Base-by-base conservation (phyloP, 2,113 vertebrate species). In the Polyodon spathula region DNA sequence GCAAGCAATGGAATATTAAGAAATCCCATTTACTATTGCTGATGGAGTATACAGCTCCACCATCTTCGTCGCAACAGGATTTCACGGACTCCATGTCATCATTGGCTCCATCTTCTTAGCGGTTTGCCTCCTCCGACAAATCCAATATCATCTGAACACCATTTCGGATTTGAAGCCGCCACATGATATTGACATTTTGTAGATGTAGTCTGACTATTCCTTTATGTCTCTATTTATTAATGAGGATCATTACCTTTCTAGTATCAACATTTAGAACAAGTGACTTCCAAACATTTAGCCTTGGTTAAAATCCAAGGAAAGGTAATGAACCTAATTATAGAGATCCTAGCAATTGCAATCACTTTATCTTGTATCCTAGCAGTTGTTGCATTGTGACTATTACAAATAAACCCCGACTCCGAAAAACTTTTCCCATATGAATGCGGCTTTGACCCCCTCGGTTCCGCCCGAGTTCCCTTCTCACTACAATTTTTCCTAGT, bases 151-250 rank as follows among this genome's bases (percentile, higher is more conserved):
- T 63, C 55, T 0, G 39, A 62, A 27, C 69, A 68, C 4, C 58
- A 69, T n/a, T 72, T 80, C 4, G 61, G 66, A 0, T 76, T 76
- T 4, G 70, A 79, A 70, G 70, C 63, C 12, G 64, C 61, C 0
- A 43, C 66, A 1, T 77, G 60, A 68, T 76, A 73, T 2, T 74
- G 74, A 69, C 69, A 72, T 2, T 77, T 76, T 1, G 73, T 73
- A 44, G 73, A 74, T 11, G 59, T 71, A 0, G 61, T 68, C 0
- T 70, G 67, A 71, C 14, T 70, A 1, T 70, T 75, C 57, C 54
- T 73, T 1, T 68, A 59, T n/a, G 41, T 72, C 2, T 75, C 76
- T 0, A 71, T 78, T 0, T 73, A 78, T 12, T 74, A 74, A 79
- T 76, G 69, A 78, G 74, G 70, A 3, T 66, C 64, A 0, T 77